These are phyloP conservation scores for Halichondria panicea DNA, from an alignment of 37 sponge, comb jelly and placozoan species.

Conservation along the genomic window DNA sequence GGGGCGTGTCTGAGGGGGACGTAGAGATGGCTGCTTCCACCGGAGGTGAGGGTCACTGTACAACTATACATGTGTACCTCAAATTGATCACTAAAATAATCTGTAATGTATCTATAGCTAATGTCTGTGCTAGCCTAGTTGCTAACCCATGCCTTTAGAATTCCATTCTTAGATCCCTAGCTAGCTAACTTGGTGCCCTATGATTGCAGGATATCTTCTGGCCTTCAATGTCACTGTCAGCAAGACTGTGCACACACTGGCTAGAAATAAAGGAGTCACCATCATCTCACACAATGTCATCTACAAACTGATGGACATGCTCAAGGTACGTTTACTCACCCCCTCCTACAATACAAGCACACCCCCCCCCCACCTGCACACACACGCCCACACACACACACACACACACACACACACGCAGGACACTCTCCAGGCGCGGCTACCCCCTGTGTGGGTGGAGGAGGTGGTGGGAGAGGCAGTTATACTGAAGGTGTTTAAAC, in stretches of 20 bases:
- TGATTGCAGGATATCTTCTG: slow-evolving; percentile 47
- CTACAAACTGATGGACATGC: slow-evolving; percentile 68
- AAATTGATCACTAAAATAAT: no score
- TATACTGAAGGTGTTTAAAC: slow-evolving; percentile 61
- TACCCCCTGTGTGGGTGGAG: slow-evolving; percentile 55
- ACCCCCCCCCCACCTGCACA: neutral
- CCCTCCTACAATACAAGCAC: neutral
- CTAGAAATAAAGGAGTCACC: slow-evolving; percentile 29
- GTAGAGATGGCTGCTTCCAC: slow-evolving; percentile 64
- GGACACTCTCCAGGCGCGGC: slow-evolving; percentile 44
- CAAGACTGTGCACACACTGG: slow-evolving; percentile 21
- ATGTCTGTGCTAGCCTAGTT: neutral
- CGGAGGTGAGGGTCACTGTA: no score
- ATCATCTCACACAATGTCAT: slow-evolving; percentile 69
- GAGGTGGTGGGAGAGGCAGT: slow-evolving; percentile 80
- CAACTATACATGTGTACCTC: no score
- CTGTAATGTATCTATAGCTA: no score
- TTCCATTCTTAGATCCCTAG: neutral
- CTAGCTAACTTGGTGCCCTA: no score
- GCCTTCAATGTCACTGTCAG: slow-evolving; percentile 57
- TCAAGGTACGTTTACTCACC: slow-evolving; percentile 50
- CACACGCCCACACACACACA: slow-evolving; percentile 23
- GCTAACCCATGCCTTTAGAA: neutral
- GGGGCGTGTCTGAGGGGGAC: slow-evolving; percentile 62
- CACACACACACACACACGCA: neutral